Evolutionary conservation across 2,888 invertebrate genomes (phyloP).

Genomic region (Chloroclystis v-ata): DNA sequence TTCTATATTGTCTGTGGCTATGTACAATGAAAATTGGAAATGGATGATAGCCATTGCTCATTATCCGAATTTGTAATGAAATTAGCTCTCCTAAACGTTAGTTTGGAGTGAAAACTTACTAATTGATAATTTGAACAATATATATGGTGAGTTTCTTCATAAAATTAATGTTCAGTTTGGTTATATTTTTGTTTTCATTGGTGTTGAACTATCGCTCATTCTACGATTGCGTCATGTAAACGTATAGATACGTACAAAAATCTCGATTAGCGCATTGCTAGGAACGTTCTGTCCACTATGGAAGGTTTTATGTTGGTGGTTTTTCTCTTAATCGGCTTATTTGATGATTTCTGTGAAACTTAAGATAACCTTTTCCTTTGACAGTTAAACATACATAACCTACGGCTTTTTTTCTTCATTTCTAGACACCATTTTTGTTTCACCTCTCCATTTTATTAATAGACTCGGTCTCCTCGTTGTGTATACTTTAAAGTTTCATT

Average conservation of each 20-base stretch:
- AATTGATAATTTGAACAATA: slow-evolving; percentile 21
- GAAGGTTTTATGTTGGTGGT: slow-evolving; percentile 10
- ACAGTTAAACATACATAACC: slow-evolving; percentile 59
- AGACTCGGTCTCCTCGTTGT: slow-evolving; percentile 27
- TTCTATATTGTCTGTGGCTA: slow-evolving; percentile 34
- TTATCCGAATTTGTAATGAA: slow-evolving; percentile 42
- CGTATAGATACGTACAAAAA: slow-evolving; percentile 52
- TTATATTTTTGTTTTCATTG: slow-evolving; percentile 70
- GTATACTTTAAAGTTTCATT: slow-evolving; percentile 8
- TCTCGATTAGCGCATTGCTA: slow-evolving; percentile 29
- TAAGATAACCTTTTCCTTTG: slow-evolving; percentile 61
- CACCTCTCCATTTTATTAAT: slow-evolving; percentile 48
- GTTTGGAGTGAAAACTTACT: slow-evolving; percentile 22
- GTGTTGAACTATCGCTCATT: slow-evolving; percentile 60
- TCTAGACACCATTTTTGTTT: slow-evolving; percentile 74
- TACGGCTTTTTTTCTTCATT: slow-evolving; percentile 46
- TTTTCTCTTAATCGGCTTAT: slow-evolving; percentile 26
- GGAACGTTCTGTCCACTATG: slow-evolving; percentile 3
- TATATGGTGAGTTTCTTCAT: slow-evolving; percentile 41
- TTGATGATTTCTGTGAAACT: slow-evolving; percentile 33
- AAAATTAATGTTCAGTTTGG: slow-evolving; percentile 48
- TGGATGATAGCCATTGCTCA: slow-evolving; percentile 61
- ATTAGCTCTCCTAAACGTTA: slow-evolving; percentile 15
- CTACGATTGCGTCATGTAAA: slow-evolving; percentile 75
- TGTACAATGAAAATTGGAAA: slow-evolving; percentile 40